Conservation (phyloP, 1,140 invertebrate genomes). For the Callitettix versicolor region DNA sequence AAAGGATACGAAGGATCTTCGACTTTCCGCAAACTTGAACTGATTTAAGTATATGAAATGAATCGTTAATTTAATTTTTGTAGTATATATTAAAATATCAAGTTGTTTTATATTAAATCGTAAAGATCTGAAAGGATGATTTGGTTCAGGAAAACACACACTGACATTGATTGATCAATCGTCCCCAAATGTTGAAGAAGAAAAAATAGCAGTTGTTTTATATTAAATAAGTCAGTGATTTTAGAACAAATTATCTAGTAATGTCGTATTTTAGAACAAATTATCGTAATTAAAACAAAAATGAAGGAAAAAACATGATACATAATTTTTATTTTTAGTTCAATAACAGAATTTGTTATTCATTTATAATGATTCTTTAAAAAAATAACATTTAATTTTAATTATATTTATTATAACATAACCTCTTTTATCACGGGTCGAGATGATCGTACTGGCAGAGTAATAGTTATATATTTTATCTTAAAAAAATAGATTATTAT, state of each 20-base stretch:
- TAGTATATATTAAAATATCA: neutral
- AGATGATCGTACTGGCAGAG: too few relatives aligned
- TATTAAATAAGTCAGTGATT: neutral
- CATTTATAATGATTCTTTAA: slow-evolving; percentile 1
- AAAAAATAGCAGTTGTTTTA: neutral
- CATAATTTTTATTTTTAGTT: too few relatives aligned
- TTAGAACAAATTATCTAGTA: neutral
- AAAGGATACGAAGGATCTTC: too few relatives aligned
- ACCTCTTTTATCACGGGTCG: too few relatives aligned
- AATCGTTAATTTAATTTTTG: too few relatives aligned
- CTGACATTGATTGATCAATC: neutral
- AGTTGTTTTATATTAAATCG: neutral
- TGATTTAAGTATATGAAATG: neutral
- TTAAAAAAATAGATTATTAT: too few relatives aligned
- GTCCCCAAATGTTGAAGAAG: neutral
- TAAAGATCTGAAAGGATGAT: neutral
- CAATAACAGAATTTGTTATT: too few relatives aligned
- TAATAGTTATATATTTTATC: too few relatives aligned
- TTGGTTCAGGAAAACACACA: neutral
- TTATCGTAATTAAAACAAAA: too few relatives aligned
- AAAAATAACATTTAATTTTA: neutral
- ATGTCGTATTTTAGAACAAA: neutral
- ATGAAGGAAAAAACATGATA: too few relatives aligned
- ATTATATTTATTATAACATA: too few relatives aligned
- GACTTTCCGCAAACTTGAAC: neutral